Conservation (phyloP, 2,113 vertebrate genomes). For the Engraulis encrasicolus region DNA sequence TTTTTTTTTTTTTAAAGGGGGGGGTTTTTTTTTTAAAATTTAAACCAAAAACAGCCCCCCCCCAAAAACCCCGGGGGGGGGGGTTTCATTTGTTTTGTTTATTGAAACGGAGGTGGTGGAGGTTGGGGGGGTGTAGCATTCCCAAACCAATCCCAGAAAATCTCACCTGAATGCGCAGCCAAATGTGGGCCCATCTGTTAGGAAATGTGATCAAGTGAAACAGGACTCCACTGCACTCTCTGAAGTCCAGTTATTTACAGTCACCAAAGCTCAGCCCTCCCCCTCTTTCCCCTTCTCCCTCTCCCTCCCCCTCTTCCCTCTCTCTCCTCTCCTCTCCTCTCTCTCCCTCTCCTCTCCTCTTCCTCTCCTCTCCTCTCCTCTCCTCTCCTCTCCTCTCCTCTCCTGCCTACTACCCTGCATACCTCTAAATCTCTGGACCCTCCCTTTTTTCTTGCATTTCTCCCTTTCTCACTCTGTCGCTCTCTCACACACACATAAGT, state of each 20-base stretch:
- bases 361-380: background rate
- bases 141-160: background rate
- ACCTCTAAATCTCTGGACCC: background rate
- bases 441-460: no score
- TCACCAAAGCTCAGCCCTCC: background rate
- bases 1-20: no score
- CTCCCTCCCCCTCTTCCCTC: background rate
- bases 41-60: no score
- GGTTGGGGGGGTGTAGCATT: no score
- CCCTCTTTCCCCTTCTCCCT: background rate
- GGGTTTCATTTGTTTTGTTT: background rate
- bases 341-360: background rate
- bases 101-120: background rate
- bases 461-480: background rate
- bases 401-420: background rate
- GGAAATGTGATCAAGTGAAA: background rate
- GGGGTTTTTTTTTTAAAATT: no score
- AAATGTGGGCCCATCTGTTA: constrained; percentile 4
- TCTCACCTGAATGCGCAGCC: background rate
- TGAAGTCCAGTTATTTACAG: background rate
- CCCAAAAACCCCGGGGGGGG: no score
- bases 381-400: background rate
- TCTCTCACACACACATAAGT: no score
- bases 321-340: background rate
- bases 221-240: background rate